phyloP scores from a whole-genome alignment of 64 coral and sea anemone genomes.

The Anthopleura sola region DNA sequence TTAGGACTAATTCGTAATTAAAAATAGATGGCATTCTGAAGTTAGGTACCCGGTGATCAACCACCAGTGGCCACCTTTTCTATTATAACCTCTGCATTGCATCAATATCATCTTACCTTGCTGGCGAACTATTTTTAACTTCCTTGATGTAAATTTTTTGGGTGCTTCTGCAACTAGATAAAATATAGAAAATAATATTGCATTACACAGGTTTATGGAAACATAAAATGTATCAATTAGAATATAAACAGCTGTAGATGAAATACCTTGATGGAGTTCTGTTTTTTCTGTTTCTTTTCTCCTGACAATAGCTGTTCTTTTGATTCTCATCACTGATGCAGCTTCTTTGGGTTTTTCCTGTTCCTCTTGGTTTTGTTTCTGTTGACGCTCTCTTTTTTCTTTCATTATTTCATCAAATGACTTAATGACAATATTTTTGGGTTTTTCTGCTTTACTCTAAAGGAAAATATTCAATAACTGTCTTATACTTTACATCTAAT shows the following conservation, averaged over 20 bases:
- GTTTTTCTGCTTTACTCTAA: background rate
- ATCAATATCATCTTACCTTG: background rate
- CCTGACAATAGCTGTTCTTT: slow-evolving; percentile 1
- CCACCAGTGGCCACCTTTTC: no score
- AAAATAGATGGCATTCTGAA: no score
- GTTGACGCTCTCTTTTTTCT: slow-evolving; percentile 52
- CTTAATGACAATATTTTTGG: slow-evolving; percentile 35
- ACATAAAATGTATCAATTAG: no score
- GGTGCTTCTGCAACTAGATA: background rate
- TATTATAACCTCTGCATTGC: no score
- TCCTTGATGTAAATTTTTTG: background rate
- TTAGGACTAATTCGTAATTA: no score
- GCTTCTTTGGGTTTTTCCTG: background rate
- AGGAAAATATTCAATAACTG: background rate
- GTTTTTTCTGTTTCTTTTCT: background rate
- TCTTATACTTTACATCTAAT: no score
- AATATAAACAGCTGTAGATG: no score
- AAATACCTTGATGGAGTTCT: background rate
- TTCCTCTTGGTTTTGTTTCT: background rate
- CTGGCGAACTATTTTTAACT: slow-evolving; percentile 5
- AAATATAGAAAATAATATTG: background rate
- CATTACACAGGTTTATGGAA: no score
- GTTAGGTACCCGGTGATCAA: no score
- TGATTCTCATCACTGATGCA: background rate
- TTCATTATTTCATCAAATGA: slow-evolving; percentile 89